Base-by-base conservation (phyloP, 2,888 invertebrate species). In the Ophioninae sp. region DNA sequence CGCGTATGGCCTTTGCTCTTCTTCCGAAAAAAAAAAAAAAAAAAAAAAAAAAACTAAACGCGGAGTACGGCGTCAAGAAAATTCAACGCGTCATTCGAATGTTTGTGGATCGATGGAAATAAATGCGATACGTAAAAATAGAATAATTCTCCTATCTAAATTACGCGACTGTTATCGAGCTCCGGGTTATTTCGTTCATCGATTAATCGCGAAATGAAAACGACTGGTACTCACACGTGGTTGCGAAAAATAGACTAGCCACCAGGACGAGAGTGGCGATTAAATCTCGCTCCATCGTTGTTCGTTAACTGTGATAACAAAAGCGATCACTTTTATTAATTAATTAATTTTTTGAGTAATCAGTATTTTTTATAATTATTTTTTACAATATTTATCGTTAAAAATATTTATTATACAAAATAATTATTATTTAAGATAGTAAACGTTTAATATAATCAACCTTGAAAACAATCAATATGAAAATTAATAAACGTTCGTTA, bases 211-310 rank as follows among this genome's bases (percentile, higher is more conserved):
- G 30, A 20, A 64, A 44, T 37, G 61, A 75, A 69, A 30, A 67
- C 77, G 57, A 57, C 41, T 2, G n/a, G 70, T 87, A 90, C 88
- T 90, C 85, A 88, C 89, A 85, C 68, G 77, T 83, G 50, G 86
- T 81, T 64, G 83, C 84, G 70, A 79, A 84, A 41, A 90, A 62
- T 30, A 88, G n/a, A 77, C 86, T 86, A 85, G 82, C 85, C 73
- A 85, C 86, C 69, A 90, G 78, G 67, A 87, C 79, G 67, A 87
- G 73, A 78, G 68, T 85, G 70, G 81, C 79, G 82, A 88, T 78
- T 82, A 82, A 79, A 65, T 81, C 85, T 62, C 86, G 86, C 73
- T 86, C 79, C 90, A 89, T 90, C 72, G 59, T 75, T 67, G 23
- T 59, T 50, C 41, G 20, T 30, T 59, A 20, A 21, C 70, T 30